Base-by-base conservation (phyloP, 1,140 invertebrate species). In the Archegozetes longisetosus region DNA sequence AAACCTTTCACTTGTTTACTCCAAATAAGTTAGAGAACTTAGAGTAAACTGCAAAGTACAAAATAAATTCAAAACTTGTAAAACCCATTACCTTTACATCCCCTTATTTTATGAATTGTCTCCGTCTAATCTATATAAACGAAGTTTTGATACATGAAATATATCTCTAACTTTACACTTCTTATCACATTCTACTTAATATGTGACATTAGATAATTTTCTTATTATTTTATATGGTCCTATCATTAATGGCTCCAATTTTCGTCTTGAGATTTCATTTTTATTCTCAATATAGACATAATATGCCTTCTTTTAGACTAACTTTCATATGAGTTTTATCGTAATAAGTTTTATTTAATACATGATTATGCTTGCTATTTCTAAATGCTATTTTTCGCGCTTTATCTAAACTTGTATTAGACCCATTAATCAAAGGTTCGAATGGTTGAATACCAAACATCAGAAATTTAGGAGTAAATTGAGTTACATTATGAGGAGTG, bases 391-490 rank as follows among this genome's bases (percentile, higher is more conserved):
- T 40, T 40, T 40, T 40, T 40, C 32, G 6, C 32, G 32, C 32
- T 40, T 40, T 40, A 9, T 40, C 32, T 9, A 40, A 9, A 17
- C 17, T 40, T 17, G 17, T 40, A 40, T 40, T 17, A 9, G 17
- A 40, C 32, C 6, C 6, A 6, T 9, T 9, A 9, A 9, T 6
- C 6, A 40, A 40, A 40, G 32, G 6, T 40, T 40, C 32, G 17
- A 40, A 40, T 40, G 52, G 60, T 2, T 32, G 6, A 3, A 2
- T 0, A 12, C 60, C 60, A 49, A 4, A 46, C n/a, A 61, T 1
- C 20, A 61, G 47, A 48, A 17, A 61, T 2, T 1, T 2, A 23
- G 60, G 60, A 17, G 53, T 24, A 26, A 25, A 61, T 2, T 47
- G 14, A 1, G 60, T 61, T 12, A 56, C 52, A 50, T 12, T 28